Evolutionary conservation across 2,888 invertebrate genomes (phyloP).

Genomic region (Yponomeuta plumbellus): DNA sequence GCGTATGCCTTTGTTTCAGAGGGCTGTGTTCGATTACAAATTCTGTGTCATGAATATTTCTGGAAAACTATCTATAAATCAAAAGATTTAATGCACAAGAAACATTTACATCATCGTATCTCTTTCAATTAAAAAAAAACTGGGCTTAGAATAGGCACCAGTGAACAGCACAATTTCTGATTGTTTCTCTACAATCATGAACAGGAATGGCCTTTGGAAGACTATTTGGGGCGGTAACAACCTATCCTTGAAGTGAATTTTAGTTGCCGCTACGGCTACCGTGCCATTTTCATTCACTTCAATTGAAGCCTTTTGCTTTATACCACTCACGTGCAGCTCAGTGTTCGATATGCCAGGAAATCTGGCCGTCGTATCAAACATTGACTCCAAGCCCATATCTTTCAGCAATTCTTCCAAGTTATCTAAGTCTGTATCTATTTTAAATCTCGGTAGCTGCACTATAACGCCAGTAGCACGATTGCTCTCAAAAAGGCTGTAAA

Average conservation of each 20-base stretch:
- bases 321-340: slow-evolving; percentile 42
- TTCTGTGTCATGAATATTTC: no score
- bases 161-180: slow-evolving; percentile 47
- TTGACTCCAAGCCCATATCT: slow-evolving; percentile 54
- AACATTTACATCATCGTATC: not conserved
- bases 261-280: slow-evolving; percentile 40
- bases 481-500: not conserved
- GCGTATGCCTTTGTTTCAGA: no score
- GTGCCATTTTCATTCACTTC: slow-evolving; percentile 61
- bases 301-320: slow-evolving; percentile 59
- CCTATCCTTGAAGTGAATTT: slow-evolving; percentile 35
- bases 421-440: slow-evolving; percentile 63
- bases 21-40: no score
- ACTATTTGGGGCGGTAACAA: slow-evolving; percentile 34
- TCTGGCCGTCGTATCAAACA: slow-evolving; percentile 47
- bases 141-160: slow-evolving; percentile 59
- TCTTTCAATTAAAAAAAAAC: not conserved
- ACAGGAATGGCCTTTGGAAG: slow-evolving; percentile 56
- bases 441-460: slow-evolving; percentile 78
- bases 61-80: no score
- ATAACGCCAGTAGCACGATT: slow-evolving; percentile 33
- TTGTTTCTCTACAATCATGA: slow-evolving; percentile 54
- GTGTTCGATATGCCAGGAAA: slow-evolving; percentile 46
- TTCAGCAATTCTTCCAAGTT: slow-evolving; percentile 60
- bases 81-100: not conserved